Evolutionary conservation across 1,140 invertebrate species (phyloP).

Genomic region (Odontomachus brunneus): DNA sequence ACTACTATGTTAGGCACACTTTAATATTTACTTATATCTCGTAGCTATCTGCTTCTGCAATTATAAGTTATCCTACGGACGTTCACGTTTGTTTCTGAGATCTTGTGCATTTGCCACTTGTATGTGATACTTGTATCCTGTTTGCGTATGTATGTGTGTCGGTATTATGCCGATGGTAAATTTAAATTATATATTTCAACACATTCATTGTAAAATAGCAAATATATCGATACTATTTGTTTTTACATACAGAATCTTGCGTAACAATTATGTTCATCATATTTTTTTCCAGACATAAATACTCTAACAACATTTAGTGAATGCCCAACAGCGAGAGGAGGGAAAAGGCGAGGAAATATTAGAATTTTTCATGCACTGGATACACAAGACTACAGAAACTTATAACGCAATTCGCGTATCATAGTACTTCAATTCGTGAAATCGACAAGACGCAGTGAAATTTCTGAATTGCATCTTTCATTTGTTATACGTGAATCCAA

Average conservation of each 20-base stretch:
- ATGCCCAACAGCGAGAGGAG: neutral
- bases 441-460: conserved; percentile 69
- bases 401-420: conserved; percentile 39
- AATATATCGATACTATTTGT: conserved; percentile 27
- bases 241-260: conserved; percentile 47
- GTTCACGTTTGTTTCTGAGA: conserved; percentile 55
- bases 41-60: conserved; percentile 46
- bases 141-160: conserved; percentile 4
- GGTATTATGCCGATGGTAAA: conserved; percentile 32
- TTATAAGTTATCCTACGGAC: conserved; percentile 43
- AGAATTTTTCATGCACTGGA: conserved; percentile 37
- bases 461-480: conserved; percentile 7
- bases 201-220: conserved; percentile 49
- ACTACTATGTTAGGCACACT: conserved; percentile 79
- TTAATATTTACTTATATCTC: conserved; percentile 48
- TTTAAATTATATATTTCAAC: conserved; percentile 50
- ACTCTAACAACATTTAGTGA: conserved; percentile 24
- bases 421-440: conserved; percentile 63
- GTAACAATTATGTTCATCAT: conserved; percentile 37
- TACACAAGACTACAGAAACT: conserved; percentile 62
- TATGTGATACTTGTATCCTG: too few relatives aligned
- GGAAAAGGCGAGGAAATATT: neutral
- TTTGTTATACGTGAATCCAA: conserved; percentile 19
- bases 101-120: conserved; percentile 50
- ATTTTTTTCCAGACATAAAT: conserved; percentile 29